Evolutionary conservation across 1,140 invertebrate genomes (phyloP), one percentile per base, ranked within the genome.

Genomic region (Scaptomyza montana): DNA sequence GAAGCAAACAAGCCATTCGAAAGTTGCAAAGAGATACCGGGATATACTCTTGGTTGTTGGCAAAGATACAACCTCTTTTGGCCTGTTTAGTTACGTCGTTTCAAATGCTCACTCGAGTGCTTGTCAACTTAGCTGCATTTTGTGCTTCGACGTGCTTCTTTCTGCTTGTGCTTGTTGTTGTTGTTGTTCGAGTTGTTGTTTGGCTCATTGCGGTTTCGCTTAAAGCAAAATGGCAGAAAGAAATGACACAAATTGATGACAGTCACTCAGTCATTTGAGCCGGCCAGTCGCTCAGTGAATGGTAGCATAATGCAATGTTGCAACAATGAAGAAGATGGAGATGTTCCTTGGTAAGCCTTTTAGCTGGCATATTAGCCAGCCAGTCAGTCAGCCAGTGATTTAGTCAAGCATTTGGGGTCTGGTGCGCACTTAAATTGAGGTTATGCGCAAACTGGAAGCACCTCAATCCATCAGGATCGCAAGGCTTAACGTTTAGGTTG

Each of bases 191-290:
- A 25, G 21, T 25, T 25, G 21, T 25, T 25, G 72, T 71, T 60
- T 64, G 45, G 41, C 69, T 53, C 41, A 61, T 56, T 66, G 61
- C 41, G 60, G 80, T 41, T 80, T 71, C 41, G 57, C 78, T 55
- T 39, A 19, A 63, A 70, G 72, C 60, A 64, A 70, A 70, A 70
- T 62, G 61, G 55, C 60, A 70, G 21, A 36, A 61, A 77, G 71
- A 86, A 85, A 87, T 87, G 49, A 39, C 74, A 77, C 82, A 81
- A 86, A 87, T 87, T 87, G 82, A 87, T 87, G 82, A 87, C 65
- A 87, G 81, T 77, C 69, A 54, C 63, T 55, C 73, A 59, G 54
- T 25, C 67, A 36, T 33, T 33, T 6, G 30, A 33, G 30, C 5
- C 30, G 7, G 33, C 33, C 49, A 43, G 28, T 19, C 62, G 46